These are phyloP conservation scores for Oryzias celebensis DNA, from an alignment of 2,113 vertebrate species.

Conservation along the genomic window DNA sequence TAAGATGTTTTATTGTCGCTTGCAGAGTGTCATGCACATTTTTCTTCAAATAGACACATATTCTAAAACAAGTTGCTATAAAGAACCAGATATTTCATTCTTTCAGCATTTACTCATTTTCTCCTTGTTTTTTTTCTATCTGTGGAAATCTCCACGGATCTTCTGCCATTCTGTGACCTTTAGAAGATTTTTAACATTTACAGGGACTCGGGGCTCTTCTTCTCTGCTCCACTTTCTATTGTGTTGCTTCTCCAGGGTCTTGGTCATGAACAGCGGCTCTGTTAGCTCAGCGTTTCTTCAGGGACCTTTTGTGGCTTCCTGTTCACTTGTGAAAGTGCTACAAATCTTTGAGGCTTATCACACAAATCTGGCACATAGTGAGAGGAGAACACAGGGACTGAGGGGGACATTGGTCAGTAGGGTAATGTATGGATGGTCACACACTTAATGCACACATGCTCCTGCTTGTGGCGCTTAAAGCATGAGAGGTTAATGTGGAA, in stretches of 20 bases:
- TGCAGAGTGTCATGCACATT: not conserved
- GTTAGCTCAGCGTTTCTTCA: constrained; percentile 9
- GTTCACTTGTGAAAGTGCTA: constrained; percentile 32
- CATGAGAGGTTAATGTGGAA: too few species aligned
- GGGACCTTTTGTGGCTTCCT: constrained; percentile 15
- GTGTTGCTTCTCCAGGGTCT: constrained; percentile 14
- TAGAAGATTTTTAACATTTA: constrained; percentile 39
- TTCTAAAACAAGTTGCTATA: not conserved
- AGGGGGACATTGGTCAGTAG: not conserved
- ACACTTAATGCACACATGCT: not conserved
- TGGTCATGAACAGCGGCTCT: constrained; percentile 11
- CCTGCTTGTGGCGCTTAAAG: not conserved
- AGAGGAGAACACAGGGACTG: not conserved
- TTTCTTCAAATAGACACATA: constrained; percentile 2
- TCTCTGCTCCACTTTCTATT: constrained; percentile 9
- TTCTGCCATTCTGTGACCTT: constrained; percentile 30
- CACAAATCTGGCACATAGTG: constrained; percentile 1
- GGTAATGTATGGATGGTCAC: too few species aligned
- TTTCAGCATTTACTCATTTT: not conserved
- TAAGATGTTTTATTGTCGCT: too few species aligned
- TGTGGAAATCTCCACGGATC: constrained; percentile 5
- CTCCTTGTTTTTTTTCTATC: not conserved
- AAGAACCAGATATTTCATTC: too few species aligned
- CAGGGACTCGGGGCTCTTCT: constrained; percentile 2
- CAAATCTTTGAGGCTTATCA: constrained; percentile 21